Evolutionary conservation across 2,797 vertebrate species (phyloP).

Genomic region (Micrastur ruficollis): DNA sequence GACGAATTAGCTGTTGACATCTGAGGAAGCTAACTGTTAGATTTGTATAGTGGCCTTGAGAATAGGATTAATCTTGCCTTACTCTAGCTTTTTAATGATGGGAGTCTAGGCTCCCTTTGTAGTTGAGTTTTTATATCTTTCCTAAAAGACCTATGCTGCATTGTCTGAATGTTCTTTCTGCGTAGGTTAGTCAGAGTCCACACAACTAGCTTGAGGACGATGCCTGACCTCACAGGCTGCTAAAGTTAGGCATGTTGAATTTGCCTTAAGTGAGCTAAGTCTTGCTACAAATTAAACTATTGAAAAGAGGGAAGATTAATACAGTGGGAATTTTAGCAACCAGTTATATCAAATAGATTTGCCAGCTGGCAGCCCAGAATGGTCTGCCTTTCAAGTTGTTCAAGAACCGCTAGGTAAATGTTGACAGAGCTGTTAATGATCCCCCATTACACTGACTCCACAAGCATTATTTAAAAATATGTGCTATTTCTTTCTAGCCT

Average conservation of each 20-base stretch:
- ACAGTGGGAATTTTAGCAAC: not conserved
- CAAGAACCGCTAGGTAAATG: not conserved
- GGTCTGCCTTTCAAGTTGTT: not conserved
- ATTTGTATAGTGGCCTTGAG: not conserved
- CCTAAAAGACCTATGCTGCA: not conserved
- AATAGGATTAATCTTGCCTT: not conserved
- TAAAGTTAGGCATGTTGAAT: not conserved
- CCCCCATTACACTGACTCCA: not conserved
- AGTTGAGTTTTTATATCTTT: not conserved
- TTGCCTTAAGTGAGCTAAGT: not conserved
- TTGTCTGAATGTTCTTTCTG: not conserved
- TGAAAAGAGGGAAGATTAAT: not conserved
- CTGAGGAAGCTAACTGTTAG: not conserved
- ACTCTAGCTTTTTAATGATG: not conserved
- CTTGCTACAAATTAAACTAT: not conserved
- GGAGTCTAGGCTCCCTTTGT: not conserved
- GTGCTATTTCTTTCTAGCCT: not conserved
- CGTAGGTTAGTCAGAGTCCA: not conserved
- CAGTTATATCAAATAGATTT: not conserved
- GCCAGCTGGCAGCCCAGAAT: not conserved
- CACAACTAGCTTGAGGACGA: not conserved
- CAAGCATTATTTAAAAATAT: not conserved
- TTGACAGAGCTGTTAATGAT: slow-evolving; percentile 4
- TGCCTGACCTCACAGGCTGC: not conserved
- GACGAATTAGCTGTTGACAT: not conserved